These are phyloP conservation scores for Callaeas wilsoni DNA, from an alignment of 2,113 vertebrate species.

Conservation along the genomic window DNA sequence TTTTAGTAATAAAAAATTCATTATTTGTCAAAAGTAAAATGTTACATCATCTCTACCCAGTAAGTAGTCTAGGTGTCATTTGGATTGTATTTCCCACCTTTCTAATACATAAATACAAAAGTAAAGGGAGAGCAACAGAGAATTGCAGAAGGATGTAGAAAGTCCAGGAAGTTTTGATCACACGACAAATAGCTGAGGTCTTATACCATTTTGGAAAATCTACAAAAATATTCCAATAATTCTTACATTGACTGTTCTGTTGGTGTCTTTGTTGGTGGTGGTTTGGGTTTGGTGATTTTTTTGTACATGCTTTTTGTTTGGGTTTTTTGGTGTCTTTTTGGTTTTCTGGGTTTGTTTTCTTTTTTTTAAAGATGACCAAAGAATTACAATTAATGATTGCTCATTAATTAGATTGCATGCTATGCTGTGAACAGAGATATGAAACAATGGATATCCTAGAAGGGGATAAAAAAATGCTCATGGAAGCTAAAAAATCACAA, in stretches of 20 bases:
- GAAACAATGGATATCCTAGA: conserved; percentile 17
- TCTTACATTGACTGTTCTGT: background rate
- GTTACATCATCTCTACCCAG: background rate
- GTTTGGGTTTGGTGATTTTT: background rate
- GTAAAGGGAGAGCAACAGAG: background rate
- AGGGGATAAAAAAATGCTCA: background rate
- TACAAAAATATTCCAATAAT: background rate
- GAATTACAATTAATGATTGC: background rate
- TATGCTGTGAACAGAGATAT: conserved; percentile 1
- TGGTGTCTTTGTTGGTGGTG: background rate
- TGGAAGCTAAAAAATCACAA: background rate
- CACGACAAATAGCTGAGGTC: background rate
- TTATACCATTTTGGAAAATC: background rate
- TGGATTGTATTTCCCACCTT: background rate
- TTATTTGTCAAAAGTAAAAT: background rate
- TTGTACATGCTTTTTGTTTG: background rate
- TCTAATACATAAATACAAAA: background rate
- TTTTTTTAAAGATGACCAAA: background rate
- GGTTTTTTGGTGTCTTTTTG: background rate
- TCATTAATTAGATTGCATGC: conserved; percentile 6
- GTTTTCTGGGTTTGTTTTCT: background rate
- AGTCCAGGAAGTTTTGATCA: background rate
- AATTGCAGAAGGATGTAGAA: background rate
- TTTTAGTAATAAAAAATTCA: background rate
- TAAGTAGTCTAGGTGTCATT: background rate